Percentiles rank a stretch among this genome's conserved stretches.
Evolutionary conservation across 1,140 invertebrate genomes (phyloP).

Genomic region (Tetramorium simillimum): DNA sequence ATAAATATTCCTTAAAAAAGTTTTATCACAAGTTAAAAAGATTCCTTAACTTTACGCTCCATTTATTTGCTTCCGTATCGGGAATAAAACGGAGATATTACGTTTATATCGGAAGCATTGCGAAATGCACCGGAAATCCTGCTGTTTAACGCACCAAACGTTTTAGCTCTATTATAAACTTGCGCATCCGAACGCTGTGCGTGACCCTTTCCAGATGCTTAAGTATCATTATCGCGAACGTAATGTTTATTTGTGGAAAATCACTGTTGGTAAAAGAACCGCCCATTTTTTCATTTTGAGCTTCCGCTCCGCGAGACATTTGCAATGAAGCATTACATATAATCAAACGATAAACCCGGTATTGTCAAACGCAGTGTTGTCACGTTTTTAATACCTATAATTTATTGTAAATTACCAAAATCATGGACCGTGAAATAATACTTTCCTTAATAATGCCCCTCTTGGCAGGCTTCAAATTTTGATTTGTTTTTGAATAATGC

Average conservation of each 20-base stretch:
- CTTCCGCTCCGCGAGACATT: background rate
- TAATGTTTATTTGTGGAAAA: constrained; percentile 10
- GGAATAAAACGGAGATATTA: background rate
- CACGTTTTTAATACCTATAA: constrained; percentile 11
- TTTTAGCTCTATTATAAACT: background rate
- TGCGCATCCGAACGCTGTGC: background rate
- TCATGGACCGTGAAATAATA: background rate
- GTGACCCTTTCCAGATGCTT: constrained; percentile 15
- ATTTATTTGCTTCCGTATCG: background rate
- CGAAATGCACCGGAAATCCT: constrained; percentile 1
- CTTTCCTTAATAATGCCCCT: background rate
- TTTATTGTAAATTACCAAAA: constrained; percentile 25
- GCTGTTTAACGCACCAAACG: constrained; percentile 23
- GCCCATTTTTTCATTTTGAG: background rate
- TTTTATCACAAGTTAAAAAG: background rate
- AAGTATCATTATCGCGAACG: constrained; percentile 27
- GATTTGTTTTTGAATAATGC: constrained; percentile 3
- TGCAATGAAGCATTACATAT: background rate
- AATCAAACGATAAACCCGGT: background rate
- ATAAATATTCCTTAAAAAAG: background rate
- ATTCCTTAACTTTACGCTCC: background rate
- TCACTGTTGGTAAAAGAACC: constrained; percentile 4
- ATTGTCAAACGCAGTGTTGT: background rate
- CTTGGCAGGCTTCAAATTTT: background rate
- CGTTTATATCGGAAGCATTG: background rate